Evolutionary conservation across 2,797 vertebrate species (phyloP).

Genomic region (Gambelia wislizenii): DNA sequence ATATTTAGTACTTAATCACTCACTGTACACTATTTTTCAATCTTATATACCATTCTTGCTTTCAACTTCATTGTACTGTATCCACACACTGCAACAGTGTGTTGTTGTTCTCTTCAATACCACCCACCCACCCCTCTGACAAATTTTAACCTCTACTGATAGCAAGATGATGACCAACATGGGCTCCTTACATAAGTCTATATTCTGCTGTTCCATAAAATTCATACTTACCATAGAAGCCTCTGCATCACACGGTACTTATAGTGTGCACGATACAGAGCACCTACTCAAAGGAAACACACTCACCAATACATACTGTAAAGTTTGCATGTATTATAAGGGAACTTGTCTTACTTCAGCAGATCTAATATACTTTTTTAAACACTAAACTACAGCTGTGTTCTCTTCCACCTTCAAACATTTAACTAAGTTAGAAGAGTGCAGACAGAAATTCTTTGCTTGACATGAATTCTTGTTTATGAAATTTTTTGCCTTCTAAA

Average conservation of each 20-base stretch:
- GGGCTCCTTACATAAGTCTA: slow-evolving; percentile 61
- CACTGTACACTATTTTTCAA: background rate
- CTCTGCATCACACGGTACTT: slow-evolving; percentile 84
- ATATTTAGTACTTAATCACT: background rate
- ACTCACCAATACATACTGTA: slow-evolving; percentile 82
- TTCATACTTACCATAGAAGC: slow-evolving; percentile 82
- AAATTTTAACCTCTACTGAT: slow-evolving; percentile 33
- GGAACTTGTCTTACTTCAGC: slow-evolving; percentile 56
- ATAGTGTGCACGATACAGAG: slow-evolving; percentile 82
- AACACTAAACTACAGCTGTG: background rate
- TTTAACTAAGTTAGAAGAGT: background rate
- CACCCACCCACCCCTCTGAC: background rate
- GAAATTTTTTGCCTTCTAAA: slow-evolving; percentile 44
- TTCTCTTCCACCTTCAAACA: slow-evolving; percentile 30
- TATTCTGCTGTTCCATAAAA: slow-evolving; percentile 79
- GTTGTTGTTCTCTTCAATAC: background rate
- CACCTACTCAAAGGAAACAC: slow-evolving; percentile 86
- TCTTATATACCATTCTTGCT: background rate
- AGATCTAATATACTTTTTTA: slow-evolving; percentile 51
- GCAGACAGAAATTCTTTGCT: slow-evolving; percentile 36
- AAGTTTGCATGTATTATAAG: slow-evolving; percentile 78
- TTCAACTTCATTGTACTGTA: background rate
- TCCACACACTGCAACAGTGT: background rate
- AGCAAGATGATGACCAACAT: slow-evolving; percentile 31
- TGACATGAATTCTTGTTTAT: slow-evolving; percentile 58